These are phyloP conservation scores for Melanotaenia duboulayi DNA, from an alignment of 2,113 vertebrate species.

Conservation along the genomic window DNA sequence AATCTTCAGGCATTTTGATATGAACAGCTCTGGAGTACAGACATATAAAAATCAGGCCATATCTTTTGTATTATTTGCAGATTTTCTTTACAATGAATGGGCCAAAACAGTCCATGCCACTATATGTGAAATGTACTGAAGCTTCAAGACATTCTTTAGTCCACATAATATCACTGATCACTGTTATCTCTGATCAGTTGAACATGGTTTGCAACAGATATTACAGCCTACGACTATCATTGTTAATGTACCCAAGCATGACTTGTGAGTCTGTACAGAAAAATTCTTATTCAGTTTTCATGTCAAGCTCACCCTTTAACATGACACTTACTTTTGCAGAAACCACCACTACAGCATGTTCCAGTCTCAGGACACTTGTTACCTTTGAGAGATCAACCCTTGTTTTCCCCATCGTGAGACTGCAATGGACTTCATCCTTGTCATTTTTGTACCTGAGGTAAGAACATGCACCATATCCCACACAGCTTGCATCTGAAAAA, in stretches of 20 bases:
- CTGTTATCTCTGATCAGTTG: too few species aligned
- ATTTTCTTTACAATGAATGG: background rate
- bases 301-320: too few species aligned
- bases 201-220: too few species aligned
- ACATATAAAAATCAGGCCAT: slow-evolving; percentile 11
- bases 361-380: background rate
- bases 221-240: too few species aligned
- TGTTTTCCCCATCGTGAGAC: background rate
- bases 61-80: slow-evolving; percentile 10
- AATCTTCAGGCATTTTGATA: slow-evolving; percentile 8
- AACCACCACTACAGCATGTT: background rate
- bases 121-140: slow-evolving; percentile 2
- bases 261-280: too few species aligned
- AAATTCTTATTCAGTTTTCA: too few species aligned
- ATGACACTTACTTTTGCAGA: background rate
- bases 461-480: too few species aligned
- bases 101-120: too few species aligned
- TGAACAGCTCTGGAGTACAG: slow-evolving; percentile 19
- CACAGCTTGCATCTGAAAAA: background rate
- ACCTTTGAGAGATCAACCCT: background rate
- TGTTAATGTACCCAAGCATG: too few species aligned
- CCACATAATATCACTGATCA: too few species aligned
- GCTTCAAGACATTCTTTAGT: background rate
- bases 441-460: background rate
- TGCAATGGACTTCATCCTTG: background rate